phyloP scores from a whole-genome alignment of 2,113 vertebrate species.

The Vulpes lagopus region DNA sequence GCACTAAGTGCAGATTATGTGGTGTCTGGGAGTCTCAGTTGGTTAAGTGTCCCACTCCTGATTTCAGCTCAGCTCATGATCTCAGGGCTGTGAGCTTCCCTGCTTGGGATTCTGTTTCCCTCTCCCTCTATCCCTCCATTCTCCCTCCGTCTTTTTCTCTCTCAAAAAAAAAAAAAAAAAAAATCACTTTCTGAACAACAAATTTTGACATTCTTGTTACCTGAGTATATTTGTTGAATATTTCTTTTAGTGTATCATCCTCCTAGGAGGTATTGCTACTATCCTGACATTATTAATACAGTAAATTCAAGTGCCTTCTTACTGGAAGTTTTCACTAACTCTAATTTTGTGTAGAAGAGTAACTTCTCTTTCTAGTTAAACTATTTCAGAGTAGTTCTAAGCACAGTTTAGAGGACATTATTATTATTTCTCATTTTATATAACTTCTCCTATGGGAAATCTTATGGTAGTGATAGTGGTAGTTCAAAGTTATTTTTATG shows the following conservation, averaged over 20 bases:
- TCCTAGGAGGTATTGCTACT: not conserved
- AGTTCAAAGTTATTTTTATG: constrained; percentile 20
- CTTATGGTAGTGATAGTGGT: not conserved
- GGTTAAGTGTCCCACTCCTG: not conserved
- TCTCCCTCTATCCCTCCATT: too few species aligned
- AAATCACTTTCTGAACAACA: constrained; percentile 10
- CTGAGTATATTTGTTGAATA: not conserved
- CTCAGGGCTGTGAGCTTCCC: not conserved
- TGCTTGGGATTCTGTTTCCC: not conserved
- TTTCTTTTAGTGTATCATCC: not conserved
- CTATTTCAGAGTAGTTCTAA: not conserved
- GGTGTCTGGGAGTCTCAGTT: not conserved
- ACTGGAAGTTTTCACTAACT: not conserved
- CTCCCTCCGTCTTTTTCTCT: too few species aligned
- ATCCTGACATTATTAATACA: not conserved
- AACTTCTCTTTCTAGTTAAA: not conserved
- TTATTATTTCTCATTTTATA: not conserved
- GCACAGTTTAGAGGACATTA: not conserved
- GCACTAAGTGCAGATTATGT: not conserved
- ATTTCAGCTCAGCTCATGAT: not conserved
- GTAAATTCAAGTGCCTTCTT: not conserved
- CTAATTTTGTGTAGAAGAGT: not conserved
- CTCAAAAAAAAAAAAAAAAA: too few species aligned
- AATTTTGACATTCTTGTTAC: not conserved
- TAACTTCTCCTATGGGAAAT: not conserved